phyloP scores from a whole-genome alignment of 2,113 vertebrate species.

The Hystrix cristata region DNA sequence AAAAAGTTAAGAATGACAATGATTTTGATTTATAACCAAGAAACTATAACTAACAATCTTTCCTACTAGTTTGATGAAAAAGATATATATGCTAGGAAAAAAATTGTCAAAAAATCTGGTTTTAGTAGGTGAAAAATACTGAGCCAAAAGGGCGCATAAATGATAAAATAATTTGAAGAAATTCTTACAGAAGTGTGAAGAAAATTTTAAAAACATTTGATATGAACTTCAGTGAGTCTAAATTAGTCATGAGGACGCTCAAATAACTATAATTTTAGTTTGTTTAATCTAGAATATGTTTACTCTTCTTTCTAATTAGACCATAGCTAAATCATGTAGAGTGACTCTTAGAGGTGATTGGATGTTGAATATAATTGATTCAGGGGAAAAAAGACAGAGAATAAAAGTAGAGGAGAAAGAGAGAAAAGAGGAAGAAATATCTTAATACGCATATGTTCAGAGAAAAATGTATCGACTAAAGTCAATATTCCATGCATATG shows the following conservation, averaged over 20 bases:
- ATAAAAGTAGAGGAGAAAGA: neutral
- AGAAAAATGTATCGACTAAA: neutral
- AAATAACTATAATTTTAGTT: neutral
- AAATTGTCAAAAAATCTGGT: neutral
- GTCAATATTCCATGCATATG: neutral
- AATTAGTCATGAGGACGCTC: neutral
- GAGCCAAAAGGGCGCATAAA: neutral
- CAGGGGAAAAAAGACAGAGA: neutral
- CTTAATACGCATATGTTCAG: neutral
- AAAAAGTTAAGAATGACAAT: neutral
- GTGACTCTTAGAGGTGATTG: neutral
- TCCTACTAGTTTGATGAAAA: neutral
- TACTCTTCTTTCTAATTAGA: neutral
- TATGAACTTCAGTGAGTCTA: neutral
- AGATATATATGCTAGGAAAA: neutral
- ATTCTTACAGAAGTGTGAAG: neutral
- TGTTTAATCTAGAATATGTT: neutral
- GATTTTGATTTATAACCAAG: neutral
- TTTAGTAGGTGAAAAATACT: constrained; percentile 22
- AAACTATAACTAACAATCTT: neutral
- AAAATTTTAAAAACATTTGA: neutral
- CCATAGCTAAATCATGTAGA: neutral
- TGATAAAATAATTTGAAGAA: neutral
- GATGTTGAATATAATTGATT: neutral
- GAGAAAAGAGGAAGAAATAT: neutral